These are phyloP conservation scores for Tautogolabrus adspersus DNA, from an alignment of 2,113 vertebrate species.

Conservation along the genomic window DNA sequence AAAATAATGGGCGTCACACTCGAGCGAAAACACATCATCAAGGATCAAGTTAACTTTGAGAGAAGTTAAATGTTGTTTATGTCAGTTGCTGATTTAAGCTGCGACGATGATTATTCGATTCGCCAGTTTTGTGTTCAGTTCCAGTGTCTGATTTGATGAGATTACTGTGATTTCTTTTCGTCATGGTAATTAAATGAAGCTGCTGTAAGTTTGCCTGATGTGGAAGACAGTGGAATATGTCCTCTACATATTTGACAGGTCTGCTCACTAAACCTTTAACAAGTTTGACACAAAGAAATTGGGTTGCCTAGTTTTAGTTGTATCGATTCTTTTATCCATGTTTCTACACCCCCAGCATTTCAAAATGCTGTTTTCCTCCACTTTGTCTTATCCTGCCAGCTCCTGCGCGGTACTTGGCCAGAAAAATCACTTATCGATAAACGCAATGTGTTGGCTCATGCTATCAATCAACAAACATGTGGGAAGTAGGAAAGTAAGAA, in stretches of 20 bases:
- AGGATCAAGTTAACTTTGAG: constrained; percentile 40
- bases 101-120: neutral
- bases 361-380: constrained; percentile 58
- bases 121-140: neutral
- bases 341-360: constrained; percentile 63
- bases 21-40: constrained; percentile 40
- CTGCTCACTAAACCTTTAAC: constrained; percentile 45
- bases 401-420: constrained; percentile 21
- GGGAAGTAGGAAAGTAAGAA: constrained; percentile 23
- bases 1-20: constrained; percentile 51
- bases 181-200: neutral
- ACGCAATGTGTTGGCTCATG: constrained; percentile 31
- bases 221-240: constrained; percentile 4
- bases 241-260: constrained; percentile 34
- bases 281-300: constrained; percentile 51
- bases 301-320: constrained; percentile 42
- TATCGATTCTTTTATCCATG: constrained; percentile 57
- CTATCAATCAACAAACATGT: constrained; percentile 59
- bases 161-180: neutral
- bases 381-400: constrained; percentile 55
- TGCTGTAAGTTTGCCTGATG: neutral
- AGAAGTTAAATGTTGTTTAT: constrained; percentile 37
- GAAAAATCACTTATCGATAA: constrained; percentile 71
- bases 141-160: constrained; percentile 8
- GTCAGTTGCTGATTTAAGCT: constrained; percentile 21